Evolutionary conservation across 2,113 vertebrate species (phyloP), one percentile per base, ranked within the genome.

Genomic region (Gnathonemus echidnorhynchus): DNA sequence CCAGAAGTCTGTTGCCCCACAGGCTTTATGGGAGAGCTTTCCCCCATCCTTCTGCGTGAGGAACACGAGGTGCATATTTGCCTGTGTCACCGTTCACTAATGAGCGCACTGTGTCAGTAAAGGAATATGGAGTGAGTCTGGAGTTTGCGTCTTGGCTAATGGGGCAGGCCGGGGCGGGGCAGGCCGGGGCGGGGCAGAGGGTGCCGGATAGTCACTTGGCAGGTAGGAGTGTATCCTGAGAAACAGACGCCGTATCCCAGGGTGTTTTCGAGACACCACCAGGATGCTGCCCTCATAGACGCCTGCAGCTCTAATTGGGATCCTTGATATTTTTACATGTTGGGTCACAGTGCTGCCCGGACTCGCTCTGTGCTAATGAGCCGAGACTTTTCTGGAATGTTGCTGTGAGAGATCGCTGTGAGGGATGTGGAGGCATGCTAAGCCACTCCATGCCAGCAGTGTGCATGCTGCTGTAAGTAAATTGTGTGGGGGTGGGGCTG

Each of bases 11-110:
- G 91, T 35, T 52, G 90, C 89, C 89, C 45, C 27, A 83, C 35
- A 89, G 91, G 92, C 91, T 91, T 91, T 90, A 92, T 90, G 88
- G 87, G 90, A 91, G 62, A 27, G 89, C 84, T 89, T 53, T 90
- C 74, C 35, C 58, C 85, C 74, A 45, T 70, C 84, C 48, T 50
- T 31, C 17, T 88, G 39, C 89, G 52, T 70, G 91, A 88, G 89
- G 90, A 90, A 93, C 90, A 89, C 88, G 39, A 89, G 89, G 90
- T 91, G 89, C 42, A 88, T 4, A 49, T 52, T 77, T 77, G 87
- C 91, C 85, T n/a, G 3, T 50, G 4, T n/a, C 15, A 3, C 48
- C 5, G 1, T 52, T 46, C 21, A 49, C 13, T 86, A 86, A 48
- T 52, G 84, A 27, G 80, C 21, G 17, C 35, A 31, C 80, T 13